phyloP scores from a whole-genome alignment of 2,797 vertebrate genomes.

The Steatocranus sp. region DNA sequence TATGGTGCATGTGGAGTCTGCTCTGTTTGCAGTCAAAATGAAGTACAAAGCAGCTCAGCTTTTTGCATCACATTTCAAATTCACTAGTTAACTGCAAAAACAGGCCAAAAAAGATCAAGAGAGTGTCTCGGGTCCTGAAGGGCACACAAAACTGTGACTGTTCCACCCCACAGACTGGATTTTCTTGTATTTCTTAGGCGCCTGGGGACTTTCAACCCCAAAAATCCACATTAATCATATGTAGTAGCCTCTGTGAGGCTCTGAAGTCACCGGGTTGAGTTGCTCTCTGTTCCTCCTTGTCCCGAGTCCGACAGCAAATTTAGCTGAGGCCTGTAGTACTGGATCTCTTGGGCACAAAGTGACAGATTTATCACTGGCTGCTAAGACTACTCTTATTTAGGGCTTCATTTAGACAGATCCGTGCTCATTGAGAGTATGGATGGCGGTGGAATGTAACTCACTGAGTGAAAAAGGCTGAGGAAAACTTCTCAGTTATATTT shows the following conservation, averaged over 20 bases:
- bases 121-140: not conserved
- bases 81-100: not conserved
- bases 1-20: not conserved
- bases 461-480: not conserved
- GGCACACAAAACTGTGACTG: not conserved
- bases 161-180: slow-evolving; percentile 22
- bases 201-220: slow-evolving; percentile 22
- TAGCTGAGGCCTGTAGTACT: slow-evolving; percentile 11
- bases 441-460: not conserved
- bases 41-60: not conserved
- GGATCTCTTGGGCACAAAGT: slow-evolving; percentile 54
- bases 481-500: not conserved
- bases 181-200: slow-evolving; percentile 19
- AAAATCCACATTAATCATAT: slow-evolving; percentile 64
- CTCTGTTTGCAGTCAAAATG: not conserved
- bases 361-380: slow-evolving; percentile 61
- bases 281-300: not conserved
- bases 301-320: slow-evolving; percentile 29
- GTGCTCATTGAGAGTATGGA: not conserved
- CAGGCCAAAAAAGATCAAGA: not conserved
- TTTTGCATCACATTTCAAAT: not conserved
- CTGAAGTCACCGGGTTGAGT: slow-evolving; percentile 16
- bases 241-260: slow-evolving; percentile 26
- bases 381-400: slow-evolving; percentile 54
- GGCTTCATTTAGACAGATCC: slow-evolving; percentile 43